Conservation (phyloP, 2,113 vertebrate genomes). For the Pterocles orientalis region DNA sequence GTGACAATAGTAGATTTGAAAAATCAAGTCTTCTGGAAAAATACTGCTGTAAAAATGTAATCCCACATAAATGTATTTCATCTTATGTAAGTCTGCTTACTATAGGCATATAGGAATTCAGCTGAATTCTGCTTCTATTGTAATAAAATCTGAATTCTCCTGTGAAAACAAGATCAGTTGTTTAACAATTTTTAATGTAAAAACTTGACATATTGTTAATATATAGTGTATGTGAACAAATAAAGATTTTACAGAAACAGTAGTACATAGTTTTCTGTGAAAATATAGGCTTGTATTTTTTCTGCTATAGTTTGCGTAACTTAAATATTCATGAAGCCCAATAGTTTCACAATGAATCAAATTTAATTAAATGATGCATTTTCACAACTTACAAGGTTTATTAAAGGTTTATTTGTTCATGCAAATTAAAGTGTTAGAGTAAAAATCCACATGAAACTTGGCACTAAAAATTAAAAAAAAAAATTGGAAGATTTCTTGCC, state of each 20-base stretch:
- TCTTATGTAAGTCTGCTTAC: not conserved
- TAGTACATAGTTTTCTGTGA: not conserved
- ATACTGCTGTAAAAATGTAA: not conserved
- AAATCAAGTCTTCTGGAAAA: not conserved
- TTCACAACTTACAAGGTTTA: conserved; percentile 78
- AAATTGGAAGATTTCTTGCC: conserved; percentile 71
- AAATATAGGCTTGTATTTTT: not conserved
- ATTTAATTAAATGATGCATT: conserved; percentile 82
- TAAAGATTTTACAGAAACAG: not conserved
- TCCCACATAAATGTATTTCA: not conserved
- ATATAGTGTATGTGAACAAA: not conserved
- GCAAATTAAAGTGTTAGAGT: conserved; percentile 78
- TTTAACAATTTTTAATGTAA: not conserved
- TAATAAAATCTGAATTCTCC: not conserved
- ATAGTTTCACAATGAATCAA: conserved; percentile 78
- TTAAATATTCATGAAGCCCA: conserved; percentile 76
- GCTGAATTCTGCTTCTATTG: not conserved
- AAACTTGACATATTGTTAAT: not conserved
- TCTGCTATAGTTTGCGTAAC: conserved; percentile 48
- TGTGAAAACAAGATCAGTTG: not conserved
- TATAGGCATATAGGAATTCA: not conserved
- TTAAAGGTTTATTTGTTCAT: conserved; percentile 84
- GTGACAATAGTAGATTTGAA: not conserved
- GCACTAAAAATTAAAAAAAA: conserved; percentile 78
- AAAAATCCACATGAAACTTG: conserved; percentile 80